These are phyloP conservation scores for Lota lota DNA, from an alignment of 2,113 vertebrate genomes.

Conservation along the genomic window DNA sequence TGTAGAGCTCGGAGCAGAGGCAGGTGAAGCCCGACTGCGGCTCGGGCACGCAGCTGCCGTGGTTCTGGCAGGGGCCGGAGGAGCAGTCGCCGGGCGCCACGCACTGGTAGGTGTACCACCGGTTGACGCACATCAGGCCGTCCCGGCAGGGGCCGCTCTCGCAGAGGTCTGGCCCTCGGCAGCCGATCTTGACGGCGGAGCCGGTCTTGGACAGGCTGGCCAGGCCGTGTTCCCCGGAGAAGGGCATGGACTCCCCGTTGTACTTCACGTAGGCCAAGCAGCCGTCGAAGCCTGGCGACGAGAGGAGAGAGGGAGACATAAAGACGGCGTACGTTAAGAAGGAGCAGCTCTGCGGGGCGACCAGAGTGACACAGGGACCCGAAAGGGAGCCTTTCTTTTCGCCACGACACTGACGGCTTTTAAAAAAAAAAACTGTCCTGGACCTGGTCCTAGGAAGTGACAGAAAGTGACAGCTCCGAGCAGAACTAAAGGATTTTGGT, in stretches of 20 bases:
- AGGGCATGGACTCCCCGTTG: constrained; percentile 85
- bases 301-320: constrained; percentile 5
- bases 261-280: constrained; percentile 89
- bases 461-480: constrained; percentile 38
- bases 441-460: constrained; percentile 19
- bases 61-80: constrained; percentile 88
- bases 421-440: too few species aligned
- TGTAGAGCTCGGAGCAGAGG: constrained; percentile 83
- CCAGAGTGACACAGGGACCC: too few species aligned
- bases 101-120: constrained; percentile 91
- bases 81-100: constrained; percentile 87
- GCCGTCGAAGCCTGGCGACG: constrained; percentile 84
- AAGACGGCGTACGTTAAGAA: constrained; percentile 29
- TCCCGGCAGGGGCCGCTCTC: constrained; percentile 91
- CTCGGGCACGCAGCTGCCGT: constrained; percentile 86
- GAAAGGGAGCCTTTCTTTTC: too few species aligned
- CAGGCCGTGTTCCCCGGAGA: constrained; percentile 81
- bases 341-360: constrained; percentile 23
- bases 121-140: constrained; percentile 89
- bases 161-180: constrained; percentile 89
- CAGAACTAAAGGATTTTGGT: constrained; percentile 39
- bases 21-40: constrained; percentile 78
- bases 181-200: constrained; percentile 85
- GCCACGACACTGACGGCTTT: too few species aligned
- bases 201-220: constrained; percentile 82